Conservation (phyloP, 2,113 vertebrate genomes). For the Leucopsar rothschildi region DNA sequence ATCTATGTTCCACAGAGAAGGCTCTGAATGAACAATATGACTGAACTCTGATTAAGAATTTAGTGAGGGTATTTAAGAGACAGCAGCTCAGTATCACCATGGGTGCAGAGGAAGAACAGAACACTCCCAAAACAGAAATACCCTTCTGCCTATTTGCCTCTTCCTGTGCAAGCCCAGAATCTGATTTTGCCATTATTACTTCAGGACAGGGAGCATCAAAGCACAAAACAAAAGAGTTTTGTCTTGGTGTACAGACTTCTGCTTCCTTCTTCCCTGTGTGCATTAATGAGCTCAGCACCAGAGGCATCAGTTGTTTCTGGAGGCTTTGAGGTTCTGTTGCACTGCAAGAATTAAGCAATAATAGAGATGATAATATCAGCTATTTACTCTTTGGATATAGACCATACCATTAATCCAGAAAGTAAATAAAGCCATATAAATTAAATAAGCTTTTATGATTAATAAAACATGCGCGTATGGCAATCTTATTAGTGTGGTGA, state of each 20-base stretch:
- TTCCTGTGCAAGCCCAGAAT: not conserved
- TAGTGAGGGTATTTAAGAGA: not conserved
- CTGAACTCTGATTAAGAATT: not conserved
- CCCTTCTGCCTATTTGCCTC: not conserved
- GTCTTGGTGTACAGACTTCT: not conserved
- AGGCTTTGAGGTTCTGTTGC: not conserved
- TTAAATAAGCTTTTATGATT: slow-evolving; percentile 19
- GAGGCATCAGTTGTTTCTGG: not conserved
- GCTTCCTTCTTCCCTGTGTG: not conserved
- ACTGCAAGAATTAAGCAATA: not conserved
- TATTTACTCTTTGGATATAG: not conserved
- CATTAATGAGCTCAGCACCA: not conserved
- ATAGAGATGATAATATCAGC: not conserved
- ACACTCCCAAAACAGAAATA: not conserved
- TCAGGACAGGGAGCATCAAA: not conserved
- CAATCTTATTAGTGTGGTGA: slow-evolving; percentile 12
- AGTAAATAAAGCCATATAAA: slow-evolving; percentile 14
- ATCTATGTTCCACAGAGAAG: not conserved
- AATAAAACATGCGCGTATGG: slow-evolving; percentile 25
- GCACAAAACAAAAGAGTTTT: not conserved
- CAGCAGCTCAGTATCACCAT: not conserved
- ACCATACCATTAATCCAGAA: slow-evolving; percentile 38
- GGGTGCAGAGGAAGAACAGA: not conserved
- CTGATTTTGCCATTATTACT: not conserved
- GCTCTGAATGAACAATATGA: not conserved